These are phyloP conservation scores for Cepphus grylle DNA, from an alignment of 2,113 vertebrate genomes.

Conservation along the genomic window DNA sequence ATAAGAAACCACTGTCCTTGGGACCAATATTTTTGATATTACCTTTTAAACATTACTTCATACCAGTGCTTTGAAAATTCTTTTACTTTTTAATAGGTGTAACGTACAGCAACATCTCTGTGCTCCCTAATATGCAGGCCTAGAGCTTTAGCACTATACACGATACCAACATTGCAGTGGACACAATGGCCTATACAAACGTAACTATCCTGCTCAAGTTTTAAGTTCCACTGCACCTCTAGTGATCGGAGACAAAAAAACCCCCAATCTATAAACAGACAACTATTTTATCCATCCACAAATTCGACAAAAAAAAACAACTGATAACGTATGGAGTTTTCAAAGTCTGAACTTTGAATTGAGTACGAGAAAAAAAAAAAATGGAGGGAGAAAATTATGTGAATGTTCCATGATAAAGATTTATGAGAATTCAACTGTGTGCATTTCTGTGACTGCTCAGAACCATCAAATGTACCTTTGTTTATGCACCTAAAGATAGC, in stretches of 20 bases:
- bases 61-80: background rate
- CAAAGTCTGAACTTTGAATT: background rate
- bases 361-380: background rate
- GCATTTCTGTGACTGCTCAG: background rate
- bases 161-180: rapidly evolving
- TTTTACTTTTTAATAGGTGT: background rate
- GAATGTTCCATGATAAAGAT: background rate
- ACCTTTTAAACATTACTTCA: background rate
- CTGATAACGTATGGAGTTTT: background rate
- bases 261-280: rapidly evolving
- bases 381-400: background rate
- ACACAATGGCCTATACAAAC: background rate
- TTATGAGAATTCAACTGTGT: background rate
- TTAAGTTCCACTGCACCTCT: background rate
- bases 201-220: background rate
- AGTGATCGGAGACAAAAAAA: background rate
- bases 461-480: background rate
- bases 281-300: background rate
- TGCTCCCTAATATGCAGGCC: background rate
- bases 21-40: background rate
- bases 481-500: background rate
- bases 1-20: background rate
- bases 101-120: background rate
- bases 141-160: background rate
- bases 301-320: background rate